Base-by-base conservation (phyloP, 2,888 invertebrate genomes). In the Microctonus hyperodae region DNA sequence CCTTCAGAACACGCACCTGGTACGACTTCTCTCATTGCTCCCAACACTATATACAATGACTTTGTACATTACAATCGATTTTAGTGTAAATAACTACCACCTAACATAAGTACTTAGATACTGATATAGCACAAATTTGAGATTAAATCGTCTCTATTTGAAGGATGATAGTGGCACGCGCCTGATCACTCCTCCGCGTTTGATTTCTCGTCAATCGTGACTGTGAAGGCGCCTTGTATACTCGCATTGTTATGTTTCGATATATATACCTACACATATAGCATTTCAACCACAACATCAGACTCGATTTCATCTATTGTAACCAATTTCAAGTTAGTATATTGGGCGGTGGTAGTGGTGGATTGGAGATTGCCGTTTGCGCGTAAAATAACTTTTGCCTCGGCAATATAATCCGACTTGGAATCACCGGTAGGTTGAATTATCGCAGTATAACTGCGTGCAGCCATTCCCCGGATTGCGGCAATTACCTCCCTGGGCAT, bases 261-360 rank as follows among this genome's bases (percentile, higher is more conserved):
- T 22, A 7, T 9, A 51, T 51, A 51, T 25, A 25, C 51, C 57
- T 37, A 37, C 13, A 37, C 22, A 23, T 55, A 31, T 6, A 44
- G 44, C 16, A 3, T 37, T 44, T 13, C 6, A 16, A 16, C 31
- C 50, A n/a, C n/a, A 37, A 22, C 50, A 35, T n/a, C 11, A 28
- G 35, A 64, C 53, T 58, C 50, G 60, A 65, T 65, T 65, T 65
- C 60, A 65, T 60, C 74, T 69, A 66, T 74, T 67, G 72, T 76
- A 80, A 81, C 79, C 82, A 82, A 82, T 82, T 82, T 78, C 81
- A 83, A 83, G 80, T 82, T 83, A 78, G 76, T 75, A 63, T 44
- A 69, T 65, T 22, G 23, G 59, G 67, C 57, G 67, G 65, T 61
- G 67, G 44, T 59, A 67, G 68, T 69, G 61, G 67, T 58, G 68